Base-by-base conservation (phyloP, 1,140 invertebrate species). In the Mactra quadrangularis region DNA sequence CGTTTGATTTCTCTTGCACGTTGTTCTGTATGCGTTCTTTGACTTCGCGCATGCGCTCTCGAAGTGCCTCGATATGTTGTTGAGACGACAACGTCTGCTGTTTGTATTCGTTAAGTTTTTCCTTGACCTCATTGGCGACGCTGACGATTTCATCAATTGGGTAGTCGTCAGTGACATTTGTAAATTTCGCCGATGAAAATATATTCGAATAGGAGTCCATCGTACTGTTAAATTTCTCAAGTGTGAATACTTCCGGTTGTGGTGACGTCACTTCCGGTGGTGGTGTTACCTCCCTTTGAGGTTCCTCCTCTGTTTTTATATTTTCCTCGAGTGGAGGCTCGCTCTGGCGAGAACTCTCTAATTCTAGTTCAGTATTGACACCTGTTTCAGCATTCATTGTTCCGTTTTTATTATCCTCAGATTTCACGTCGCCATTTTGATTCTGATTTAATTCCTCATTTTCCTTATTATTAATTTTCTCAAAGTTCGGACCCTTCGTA, bases 11-110 rank as follows among this genome's bases (percentile, higher is more conserved):
- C 38, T 70, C 31, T 38, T 84, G 72, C 0, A 84, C 64, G 66
- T 77, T 76, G 19, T 60, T 31, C 31, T 71, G 74, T 29, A 84
- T 71, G 9, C 66, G 27, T 60, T 77, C 64, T 62, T 77, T 76
- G 3, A 84, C 74, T 9, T 77, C 72, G 35, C 45, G 62, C 82
- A 84, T 84, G 1, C 82, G 62, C 45, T 60, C 41, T 53, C 66
- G 52, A 1, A 84, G 38, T 0, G 53, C 59, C 35, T 77, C 62
- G 17, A 84, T 64, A 29, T 84, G 82, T 1, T 45, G 62, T 57
- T 84, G 72, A 7, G 82, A 60, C 19, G 60, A 11, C 29, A 84
- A 1, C 27, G 82, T 84, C 9, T 84, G 62, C 41, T 78, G 62
- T 41, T 77, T 76, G 45, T 57, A 84, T 35, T 84, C 72, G 3